Evolutionary conservation across 2,797 vertebrate species (phyloP).

Genomic region (Scarus forsteni): DNA sequence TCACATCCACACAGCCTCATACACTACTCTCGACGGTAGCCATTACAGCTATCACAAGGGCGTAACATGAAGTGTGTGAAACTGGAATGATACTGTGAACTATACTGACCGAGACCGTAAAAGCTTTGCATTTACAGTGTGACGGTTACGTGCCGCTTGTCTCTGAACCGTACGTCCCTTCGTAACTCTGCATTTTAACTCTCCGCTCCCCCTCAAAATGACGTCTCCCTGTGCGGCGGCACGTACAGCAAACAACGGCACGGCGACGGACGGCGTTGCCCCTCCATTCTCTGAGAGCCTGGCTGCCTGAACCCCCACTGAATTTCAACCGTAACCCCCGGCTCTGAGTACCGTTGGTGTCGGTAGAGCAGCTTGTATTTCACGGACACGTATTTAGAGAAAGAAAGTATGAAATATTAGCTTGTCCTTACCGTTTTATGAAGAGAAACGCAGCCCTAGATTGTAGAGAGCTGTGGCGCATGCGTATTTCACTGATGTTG

Average conservation of each 20-base stretch:
- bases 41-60: slow-evolving; percentile 70
- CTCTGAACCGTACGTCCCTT: slow-evolving; percentile 80
- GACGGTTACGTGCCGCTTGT: slow-evolving; percentile 79
- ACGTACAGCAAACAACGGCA: slow-evolving; percentile 85
- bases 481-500: slow-evolving; percentile 72
- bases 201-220: slow-evolving; percentile 85
- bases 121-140: slow-evolving; percentile 65
- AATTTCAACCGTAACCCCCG: not conserved
- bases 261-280: slow-evolving; percentile 78
- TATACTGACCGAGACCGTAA: slow-evolving; percentile 28
- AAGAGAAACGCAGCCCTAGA: slow-evolving; percentile 81
- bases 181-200: slow-evolving; percentile 80
- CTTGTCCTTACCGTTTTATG: slow-evolving; percentile 84
- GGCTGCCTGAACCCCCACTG: slow-evolving; percentile 47
- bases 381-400: not conserved
- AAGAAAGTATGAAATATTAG: slow-evolving; percentile 2
- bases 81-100: slow-evolving; percentile 4
- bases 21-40: slow-evolving; percentile 56
- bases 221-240: slow-evolving; percentile 88
- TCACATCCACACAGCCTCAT: slow-evolving; percentile 21
- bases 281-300: slow-evolving; percentile 76
- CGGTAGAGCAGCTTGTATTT: not conserved
- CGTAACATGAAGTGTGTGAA: slow-evolving; percentile 48
- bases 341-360: not conserved
- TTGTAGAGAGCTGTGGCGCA: slow-evolving; percentile 75